Percentiles rank a stretch among this genome's conserved stretches.
Conservation (phyloP, 2,113 vertebrate genomes). For the Scytalopus superciliaris region DNA sequence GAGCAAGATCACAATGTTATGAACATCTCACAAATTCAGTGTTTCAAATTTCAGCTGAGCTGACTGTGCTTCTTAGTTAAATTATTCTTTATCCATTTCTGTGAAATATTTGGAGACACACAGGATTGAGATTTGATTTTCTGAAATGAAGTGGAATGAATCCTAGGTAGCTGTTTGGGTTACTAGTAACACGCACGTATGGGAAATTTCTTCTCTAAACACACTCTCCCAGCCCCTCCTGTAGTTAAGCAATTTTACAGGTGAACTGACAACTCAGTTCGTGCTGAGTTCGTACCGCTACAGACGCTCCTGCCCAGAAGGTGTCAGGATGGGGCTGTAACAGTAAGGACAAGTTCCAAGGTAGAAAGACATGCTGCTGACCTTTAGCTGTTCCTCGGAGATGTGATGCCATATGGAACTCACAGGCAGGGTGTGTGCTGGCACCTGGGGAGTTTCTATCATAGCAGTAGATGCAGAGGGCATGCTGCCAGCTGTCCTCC, state of each 20-base stretch:
- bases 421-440: accelerated
- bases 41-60: neutral
- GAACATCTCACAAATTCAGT: neutral
- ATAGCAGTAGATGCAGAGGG: neutral
- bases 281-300: neutral
- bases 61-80: neutral
- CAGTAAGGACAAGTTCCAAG: neutral
- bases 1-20: neutral
- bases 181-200: neutral
- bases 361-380: neutral
- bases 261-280: neutral
- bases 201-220: neutral
- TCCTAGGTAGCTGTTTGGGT: neutral
- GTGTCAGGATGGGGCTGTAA: neutral
- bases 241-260: neutral
- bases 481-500: accelerated
- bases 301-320: neutral
- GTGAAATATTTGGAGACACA: neutral
- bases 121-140: neutral
- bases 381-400: neutral
- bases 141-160: neutral
- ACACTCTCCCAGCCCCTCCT: neutral
- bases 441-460: neutral
- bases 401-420: neutral
- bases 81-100: neutral